These are phyloP conservation scores for Falcunculus frontatus DNA, from an alignment of 2,113 vertebrate species.

Conservation along the genomic window DNA sequence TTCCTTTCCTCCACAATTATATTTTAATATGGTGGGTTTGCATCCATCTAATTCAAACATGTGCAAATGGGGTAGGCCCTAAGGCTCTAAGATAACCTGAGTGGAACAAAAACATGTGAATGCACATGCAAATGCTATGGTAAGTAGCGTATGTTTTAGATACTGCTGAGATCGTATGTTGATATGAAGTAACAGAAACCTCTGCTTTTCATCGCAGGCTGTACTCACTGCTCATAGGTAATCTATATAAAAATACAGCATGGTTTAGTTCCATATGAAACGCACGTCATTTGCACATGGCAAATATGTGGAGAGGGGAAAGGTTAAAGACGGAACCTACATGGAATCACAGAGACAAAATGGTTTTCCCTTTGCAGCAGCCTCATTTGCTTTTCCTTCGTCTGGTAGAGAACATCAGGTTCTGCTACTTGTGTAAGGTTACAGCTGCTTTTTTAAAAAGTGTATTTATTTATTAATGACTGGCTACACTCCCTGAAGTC, in stretches of 20 bases:
- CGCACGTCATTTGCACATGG: not conserved
- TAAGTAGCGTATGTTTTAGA: constrained; percentile 40
- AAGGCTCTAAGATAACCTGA: constrained; percentile 23
- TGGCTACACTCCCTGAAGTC: not conserved
- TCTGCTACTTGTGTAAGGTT: not conserved
- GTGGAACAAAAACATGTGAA: constrained; percentile 46
- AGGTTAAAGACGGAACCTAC: not conserved
- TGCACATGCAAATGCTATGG: constrained; percentile 32
- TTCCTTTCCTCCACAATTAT: not conserved
- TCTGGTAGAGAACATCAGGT: not conserved
- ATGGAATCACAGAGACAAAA: not conserved
- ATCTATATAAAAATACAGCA: not conserved
- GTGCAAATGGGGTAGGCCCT: constrained; percentile 23
- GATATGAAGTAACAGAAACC: constrained; percentile 24
- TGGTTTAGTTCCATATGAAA: not conserved
- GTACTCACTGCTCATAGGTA: not conserved
- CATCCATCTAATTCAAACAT: constrained; percentile 36
- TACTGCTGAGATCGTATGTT: constrained; percentile 10
- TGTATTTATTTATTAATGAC: not conserved
- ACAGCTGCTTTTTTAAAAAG: not conserved
- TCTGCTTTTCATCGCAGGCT: constrained; percentile 2
- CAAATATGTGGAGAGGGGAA: not conserved
- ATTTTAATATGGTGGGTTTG: not conserved
- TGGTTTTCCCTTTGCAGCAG: not conserved
- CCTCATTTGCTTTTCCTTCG: not conserved